Evolutionary conservation across 2,113 vertebrate genomes (phyloP).

Genomic region (Progne subis): DNA sequence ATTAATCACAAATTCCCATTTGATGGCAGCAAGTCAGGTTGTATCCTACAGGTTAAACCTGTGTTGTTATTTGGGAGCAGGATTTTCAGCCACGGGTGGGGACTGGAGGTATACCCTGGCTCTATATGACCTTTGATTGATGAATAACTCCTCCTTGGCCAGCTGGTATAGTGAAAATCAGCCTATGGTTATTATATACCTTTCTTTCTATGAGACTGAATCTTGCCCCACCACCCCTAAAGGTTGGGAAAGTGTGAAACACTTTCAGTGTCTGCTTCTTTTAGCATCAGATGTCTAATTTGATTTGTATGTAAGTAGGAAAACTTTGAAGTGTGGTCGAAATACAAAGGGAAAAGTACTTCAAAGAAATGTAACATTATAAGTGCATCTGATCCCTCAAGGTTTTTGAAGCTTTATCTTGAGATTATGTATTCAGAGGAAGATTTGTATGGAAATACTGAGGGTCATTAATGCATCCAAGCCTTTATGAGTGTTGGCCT

Average conservation of each 20-base stretch:
- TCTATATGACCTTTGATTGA: background rate
- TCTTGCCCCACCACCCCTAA: background rate
- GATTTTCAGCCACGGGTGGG: background rate
- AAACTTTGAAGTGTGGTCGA: slow-evolving; percentile 2
- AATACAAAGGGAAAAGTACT: slow-evolving; percentile 13
- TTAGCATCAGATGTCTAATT: background rate
- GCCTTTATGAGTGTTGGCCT: background rate
- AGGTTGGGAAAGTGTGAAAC: background rate
- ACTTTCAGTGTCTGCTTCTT: background rate
- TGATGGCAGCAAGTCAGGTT: background rate
- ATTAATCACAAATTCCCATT: background rate
- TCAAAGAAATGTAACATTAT: slow-evolving; percentile 31
- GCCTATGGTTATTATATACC: background rate
- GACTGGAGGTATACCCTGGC: background rate
- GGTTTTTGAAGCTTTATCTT: slow-evolving; percentile 38
- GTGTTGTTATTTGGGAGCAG: background rate
- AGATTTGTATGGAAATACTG: slow-evolving; percentile 9
- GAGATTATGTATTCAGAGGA: background rate
- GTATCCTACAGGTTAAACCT: background rate
- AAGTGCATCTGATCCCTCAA: background rate
- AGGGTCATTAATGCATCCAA: background rate
- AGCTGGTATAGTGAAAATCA: background rate
- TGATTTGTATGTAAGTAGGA: background rate
- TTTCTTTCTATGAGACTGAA: background rate
- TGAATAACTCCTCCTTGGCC: background rate